These are phyloP conservation scores for Anthrax anthrax DNA, from an alignment of 2,888 invertebrate species.

Conservation along the genomic window DNA sequence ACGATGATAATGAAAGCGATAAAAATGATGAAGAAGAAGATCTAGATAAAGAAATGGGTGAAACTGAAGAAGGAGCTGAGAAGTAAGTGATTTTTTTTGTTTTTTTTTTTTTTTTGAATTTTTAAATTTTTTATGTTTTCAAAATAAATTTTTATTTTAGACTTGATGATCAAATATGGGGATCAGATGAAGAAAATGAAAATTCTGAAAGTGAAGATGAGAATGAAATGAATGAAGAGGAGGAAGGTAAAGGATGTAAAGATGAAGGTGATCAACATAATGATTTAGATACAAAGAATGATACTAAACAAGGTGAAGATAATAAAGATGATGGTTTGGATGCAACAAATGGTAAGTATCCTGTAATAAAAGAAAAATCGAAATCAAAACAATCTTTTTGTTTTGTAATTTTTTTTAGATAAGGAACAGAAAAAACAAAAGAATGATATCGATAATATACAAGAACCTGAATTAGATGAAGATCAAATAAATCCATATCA, in stretches of 20 bases:
- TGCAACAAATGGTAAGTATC: constrained; percentile 19
- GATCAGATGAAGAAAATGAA: constrained; percentile 67
- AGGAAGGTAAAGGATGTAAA: constrained; percentile 53
- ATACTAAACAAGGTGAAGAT: constrained; percentile 41
- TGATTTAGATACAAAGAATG: constrained; percentile 34
- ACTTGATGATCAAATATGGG: constrained; percentile 67
- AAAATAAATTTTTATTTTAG: constrained; percentile 19
- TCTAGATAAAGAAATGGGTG: constrained; percentile 92
- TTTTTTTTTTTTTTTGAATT: not conserved
- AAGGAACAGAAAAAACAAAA: constrained; percentile 35
- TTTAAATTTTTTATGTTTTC: no score
- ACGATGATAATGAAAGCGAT: constrained; percentile 39
- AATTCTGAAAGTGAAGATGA: constrained; percentile 39
- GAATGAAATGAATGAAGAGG: constrained; percentile 43
- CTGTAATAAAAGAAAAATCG: no score
- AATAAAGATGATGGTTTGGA: constrained; percentile 36
- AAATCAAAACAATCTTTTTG: no score
- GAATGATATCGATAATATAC: constrained; percentile 68
- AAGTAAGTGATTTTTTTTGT: constrained; percentile 36
- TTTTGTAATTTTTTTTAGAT: constrained; percentile 13
- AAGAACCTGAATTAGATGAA: constrained; percentile 65
- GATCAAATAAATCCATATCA: constrained; percentile 70
- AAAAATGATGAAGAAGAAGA: constrained; percentile 62
- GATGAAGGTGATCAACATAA: constrained; percentile 52
- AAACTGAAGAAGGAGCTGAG: constrained; percentile 75